Percentiles rank a stretch among this genome's conserved stretches.
These are phyloP conservation scores for Seriola dumerili DNA, from an alignment of 2,113 vertebrate species.

Conservation along the genomic window DNA sequence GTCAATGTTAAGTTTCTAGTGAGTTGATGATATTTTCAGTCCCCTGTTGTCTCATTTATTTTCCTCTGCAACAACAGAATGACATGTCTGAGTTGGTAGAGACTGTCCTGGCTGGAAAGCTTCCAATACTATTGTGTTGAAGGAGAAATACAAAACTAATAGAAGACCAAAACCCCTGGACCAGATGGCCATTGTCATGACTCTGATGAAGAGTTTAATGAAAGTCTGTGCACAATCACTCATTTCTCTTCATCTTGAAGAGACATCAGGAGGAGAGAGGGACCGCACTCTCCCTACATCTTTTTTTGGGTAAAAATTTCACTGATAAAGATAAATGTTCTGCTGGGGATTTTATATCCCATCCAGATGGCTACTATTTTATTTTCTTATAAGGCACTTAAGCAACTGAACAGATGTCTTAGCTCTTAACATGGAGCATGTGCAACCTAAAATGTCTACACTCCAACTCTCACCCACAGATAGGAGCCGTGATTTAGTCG, in stretches of 20 bases:
- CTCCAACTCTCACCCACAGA: slow-evolving; percentile 5
- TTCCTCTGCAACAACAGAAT: not conserved
- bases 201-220: not conserved
- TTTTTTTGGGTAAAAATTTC: slow-evolving; percentile 5
- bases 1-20: not conserved
- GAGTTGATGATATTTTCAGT: not conserved
- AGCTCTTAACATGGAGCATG: slow-evolving; percentile 38
- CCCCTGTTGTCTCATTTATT: not conserved
- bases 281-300: not conserved
- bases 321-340: slow-evolving; percentile 60
- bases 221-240: not conserved
- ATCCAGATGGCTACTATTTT: slow-evolving; percentile 64
- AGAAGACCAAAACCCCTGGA: not conserved
- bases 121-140: not conserved
- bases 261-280: not conserved
- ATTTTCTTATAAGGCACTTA: slow-evolving; percentile 52
- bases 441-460: slow-evolving; percentile 21
- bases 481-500: slow-evolving; percentile 4
- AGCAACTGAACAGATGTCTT: slow-evolving; percentile 57
- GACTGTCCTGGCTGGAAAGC: not conserved
- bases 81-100: not conserved
- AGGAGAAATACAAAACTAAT: not conserved
- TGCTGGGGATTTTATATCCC: slow-evolving; percentile 46
- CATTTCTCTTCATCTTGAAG: not conserved
- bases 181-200: not conserved